Conservation (phyloP, 2,888 invertebrate species). For the Nomada goodeniana region DNA sequence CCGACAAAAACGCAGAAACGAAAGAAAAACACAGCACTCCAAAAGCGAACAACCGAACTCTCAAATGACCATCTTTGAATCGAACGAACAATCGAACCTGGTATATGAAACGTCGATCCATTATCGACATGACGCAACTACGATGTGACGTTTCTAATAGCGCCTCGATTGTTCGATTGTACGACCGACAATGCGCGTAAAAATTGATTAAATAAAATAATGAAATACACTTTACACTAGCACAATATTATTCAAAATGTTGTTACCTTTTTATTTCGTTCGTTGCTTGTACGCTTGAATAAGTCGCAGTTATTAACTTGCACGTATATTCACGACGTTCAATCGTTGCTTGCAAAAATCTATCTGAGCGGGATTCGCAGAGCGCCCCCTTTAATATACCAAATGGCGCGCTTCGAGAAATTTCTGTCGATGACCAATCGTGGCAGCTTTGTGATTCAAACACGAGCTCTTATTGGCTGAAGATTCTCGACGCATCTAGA, state of each 20-base stretch:
- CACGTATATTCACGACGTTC: conserved; percentile 14
- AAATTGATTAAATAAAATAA: background rate
- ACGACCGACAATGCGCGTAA: background rate
- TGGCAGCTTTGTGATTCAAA: background rate
- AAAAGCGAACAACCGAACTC: conserved; percentile 1
- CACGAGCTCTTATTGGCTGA: conserved; percentile 21
- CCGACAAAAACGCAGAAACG: background rate
- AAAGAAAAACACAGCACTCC: background rate
- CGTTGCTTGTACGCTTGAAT: conserved; percentile 12
- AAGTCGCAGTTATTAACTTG: conserved; percentile 11
- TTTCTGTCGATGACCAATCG: conserved; percentile 65
- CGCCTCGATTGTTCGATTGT: no score
- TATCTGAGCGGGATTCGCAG: conserved; percentile 19
- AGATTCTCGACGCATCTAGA: background rate
- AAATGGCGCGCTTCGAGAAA: conserved; percentile 69
- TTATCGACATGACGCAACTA: conserved; percentile 14
- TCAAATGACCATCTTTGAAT: background rate
- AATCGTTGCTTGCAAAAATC: conserved; percentile 41
- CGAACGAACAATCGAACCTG: conserved; percentile 1
- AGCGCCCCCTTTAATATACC: conserved; percentile 62
- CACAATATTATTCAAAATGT: background rate
- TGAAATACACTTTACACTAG: background rate
- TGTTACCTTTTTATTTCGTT: conserved; percentile 42
- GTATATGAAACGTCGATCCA: background rate
- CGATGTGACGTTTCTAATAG: background rate